Evolutionary conservation across 2,113 vertebrate species (phyloP).

Genomic region (Polypterus senegalus): DNA sequence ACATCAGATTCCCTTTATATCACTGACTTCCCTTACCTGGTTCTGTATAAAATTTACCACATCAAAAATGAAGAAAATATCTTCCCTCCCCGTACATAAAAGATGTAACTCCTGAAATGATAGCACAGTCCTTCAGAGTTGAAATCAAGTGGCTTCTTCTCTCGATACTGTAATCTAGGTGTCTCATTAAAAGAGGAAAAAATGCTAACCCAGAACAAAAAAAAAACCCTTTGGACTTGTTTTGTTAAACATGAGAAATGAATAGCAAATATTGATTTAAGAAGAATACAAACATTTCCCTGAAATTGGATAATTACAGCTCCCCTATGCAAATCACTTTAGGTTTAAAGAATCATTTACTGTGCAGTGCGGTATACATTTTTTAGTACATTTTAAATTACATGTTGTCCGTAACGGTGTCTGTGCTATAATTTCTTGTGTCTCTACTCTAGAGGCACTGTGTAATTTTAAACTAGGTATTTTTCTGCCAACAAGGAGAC

Average conservation of each 20-base stretch:
- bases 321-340: conserved; percentile 68
- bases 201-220: background rate
- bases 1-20: no score
- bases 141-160: conserved; percentile 4
- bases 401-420: conserved; percentile 79
- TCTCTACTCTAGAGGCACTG: conserved; percentile 74
- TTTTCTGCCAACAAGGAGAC: conserved; percentile 59
- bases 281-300: conserved; percentile 79
- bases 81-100: no score
- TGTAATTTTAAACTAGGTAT: conserved; percentile 80
- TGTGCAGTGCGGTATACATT: conserved; percentile 73
- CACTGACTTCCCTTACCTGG: no score
- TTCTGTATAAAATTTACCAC: no score
- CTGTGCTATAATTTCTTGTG: conserved; percentile 81
- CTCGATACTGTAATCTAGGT: conserved; percentile 57
- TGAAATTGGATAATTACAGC: conserved; percentile 76
- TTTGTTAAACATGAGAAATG: conserved; percentile 69
- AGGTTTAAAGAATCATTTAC: conserved; percentile 69
- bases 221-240: conserved; percentile 61
- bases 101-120: no score
- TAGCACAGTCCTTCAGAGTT: no score
- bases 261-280: conserved; percentile 79
- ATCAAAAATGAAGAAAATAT: no score
- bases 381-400: conserved; percentile 82
- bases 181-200: conserved; percentile 49